phyloP scores from a whole-genome alignment of 2,113 vertebrate species.

The Melanerpes aurifrons region DNA sequence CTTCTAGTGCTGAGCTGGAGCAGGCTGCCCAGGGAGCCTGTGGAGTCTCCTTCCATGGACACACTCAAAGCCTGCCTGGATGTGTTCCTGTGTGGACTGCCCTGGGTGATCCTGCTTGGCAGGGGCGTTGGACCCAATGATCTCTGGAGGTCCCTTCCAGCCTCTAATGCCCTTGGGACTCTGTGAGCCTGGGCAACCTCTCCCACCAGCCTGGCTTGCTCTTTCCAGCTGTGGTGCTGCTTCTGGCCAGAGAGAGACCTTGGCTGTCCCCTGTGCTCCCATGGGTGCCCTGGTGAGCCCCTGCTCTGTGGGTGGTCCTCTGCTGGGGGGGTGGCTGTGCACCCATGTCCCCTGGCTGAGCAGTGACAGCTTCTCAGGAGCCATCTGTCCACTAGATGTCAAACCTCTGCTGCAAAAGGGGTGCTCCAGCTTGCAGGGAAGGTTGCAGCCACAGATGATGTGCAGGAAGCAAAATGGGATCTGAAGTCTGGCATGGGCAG shows the following conservation, averaged over 20 bases:
- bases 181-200: background rate
- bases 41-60: too few relatives aligned
- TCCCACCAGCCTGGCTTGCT: background rate
- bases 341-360: background rate
- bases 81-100: too few relatives aligned
- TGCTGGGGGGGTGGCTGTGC: background rate
- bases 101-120: too few relatives aligned
- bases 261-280: background rate
- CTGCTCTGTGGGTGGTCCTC: background rate
- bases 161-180: too few relatives aligned
- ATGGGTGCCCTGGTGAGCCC: too few relatives aligned
- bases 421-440: background rate
- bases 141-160: too few relatives aligned
- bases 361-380: background rate
- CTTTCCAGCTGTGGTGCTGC: background rate
- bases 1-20: background rate
- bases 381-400: background rate
- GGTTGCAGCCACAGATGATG: background rate
- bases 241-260: background rate
- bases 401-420: background rate
- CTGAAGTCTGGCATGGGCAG: background rate
- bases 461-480: background rate
- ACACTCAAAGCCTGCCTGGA: too few relatives aligned
- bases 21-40: too few relatives aligned
- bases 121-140: too few relatives aligned